Conservation (phyloP, 2,113 vertebrate species). For the Tursiops truncatus region DNA sequence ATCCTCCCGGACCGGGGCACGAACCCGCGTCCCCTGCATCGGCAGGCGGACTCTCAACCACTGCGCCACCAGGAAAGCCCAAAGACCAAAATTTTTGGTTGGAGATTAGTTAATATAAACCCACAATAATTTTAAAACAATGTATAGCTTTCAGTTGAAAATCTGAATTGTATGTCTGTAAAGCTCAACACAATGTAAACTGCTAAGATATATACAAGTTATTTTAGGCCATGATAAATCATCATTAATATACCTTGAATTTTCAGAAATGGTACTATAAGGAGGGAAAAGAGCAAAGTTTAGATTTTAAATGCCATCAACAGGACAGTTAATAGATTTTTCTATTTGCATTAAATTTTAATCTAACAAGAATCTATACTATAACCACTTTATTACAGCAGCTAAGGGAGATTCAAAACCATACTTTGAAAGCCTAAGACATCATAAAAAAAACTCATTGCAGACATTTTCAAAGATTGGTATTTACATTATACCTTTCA, state of each 20-base stretch:
- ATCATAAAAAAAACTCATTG: constrained; percentile 34
- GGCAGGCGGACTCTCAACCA: too few species aligned
- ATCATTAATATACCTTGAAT: constrained; percentile 20
- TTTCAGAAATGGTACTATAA: background rate
- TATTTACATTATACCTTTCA: constrained; percentile 47
- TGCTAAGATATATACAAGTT: background rate
- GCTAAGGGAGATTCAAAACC: constrained; percentile 23
- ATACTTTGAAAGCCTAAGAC: background rate
- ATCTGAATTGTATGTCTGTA: constrained; percentile 24
- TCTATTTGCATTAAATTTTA: constrained; percentile 40
- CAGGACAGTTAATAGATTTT: constrained; percentile 26
- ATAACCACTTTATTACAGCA: background rate
- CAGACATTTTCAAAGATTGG: constrained; percentile 44
- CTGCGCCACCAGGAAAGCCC: too few species aligned
- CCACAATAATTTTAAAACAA: constrained; percentile 40
- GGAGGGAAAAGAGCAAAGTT: background rate
- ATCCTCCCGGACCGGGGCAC: too few species aligned
- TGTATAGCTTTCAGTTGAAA: background rate
- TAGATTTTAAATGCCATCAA: constrained; percentile 9
- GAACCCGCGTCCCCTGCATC: too few species aligned
- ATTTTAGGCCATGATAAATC: constrained; percentile 29
- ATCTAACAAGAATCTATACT: background rate
- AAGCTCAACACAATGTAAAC: constrained; percentile 37
- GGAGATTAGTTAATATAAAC: background rate
- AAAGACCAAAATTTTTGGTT: background rate